These are phyloP conservation scores for Embiotoca jacksoni DNA, from an alignment of 2,113 vertebrate genomes.

Conservation along the genomic window DNA sequence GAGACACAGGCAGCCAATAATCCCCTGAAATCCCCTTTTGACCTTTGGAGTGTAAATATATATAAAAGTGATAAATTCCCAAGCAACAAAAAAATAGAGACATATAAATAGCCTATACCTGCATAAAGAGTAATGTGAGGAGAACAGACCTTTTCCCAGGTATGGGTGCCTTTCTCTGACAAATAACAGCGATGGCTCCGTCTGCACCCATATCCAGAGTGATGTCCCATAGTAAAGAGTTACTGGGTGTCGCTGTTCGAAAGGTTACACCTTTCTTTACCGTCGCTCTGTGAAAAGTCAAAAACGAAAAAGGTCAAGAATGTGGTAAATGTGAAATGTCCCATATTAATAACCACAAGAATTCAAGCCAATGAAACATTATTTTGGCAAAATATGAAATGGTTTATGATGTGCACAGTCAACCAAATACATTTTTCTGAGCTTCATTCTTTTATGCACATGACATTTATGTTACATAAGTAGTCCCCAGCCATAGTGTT, in stretches of 20 bases:
- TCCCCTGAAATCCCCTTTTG: neutral
- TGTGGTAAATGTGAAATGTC: conserved; percentile 20
- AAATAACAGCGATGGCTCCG: conserved; percentile 85
- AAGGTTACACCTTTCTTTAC: conserved; percentile 90
- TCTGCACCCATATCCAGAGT: conserved; percentile 82
- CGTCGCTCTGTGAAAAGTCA: conserved; percentile 85
- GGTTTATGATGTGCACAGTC: neutral
- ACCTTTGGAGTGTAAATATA: neutral
- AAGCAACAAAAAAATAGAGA: neutral
- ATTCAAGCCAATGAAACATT: neutral
- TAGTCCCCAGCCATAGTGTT: neutral
- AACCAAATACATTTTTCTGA: neutral
- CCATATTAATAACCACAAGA: neutral
- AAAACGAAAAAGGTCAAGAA: conserved; percentile 56
- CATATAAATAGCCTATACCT: neutral
- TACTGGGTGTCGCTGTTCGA: conserved; percentile 87
- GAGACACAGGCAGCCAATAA: neutral
- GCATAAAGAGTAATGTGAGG: neutral
- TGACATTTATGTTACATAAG: neutral
- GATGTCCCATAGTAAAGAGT: conserved; percentile 89
- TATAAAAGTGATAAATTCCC: neutral
- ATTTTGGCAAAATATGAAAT: conserved; percentile 5
- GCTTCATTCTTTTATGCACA: neutral
- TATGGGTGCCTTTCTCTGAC: conserved; percentile 84
- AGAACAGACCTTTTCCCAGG: conserved; percentile 76